A percentile compares a stretch with the other conserved stretches of the same genome.
Conservation (phyloP, 2,113 vertebrate genomes). For the Oxygymnocypris stewartii region DNA sequence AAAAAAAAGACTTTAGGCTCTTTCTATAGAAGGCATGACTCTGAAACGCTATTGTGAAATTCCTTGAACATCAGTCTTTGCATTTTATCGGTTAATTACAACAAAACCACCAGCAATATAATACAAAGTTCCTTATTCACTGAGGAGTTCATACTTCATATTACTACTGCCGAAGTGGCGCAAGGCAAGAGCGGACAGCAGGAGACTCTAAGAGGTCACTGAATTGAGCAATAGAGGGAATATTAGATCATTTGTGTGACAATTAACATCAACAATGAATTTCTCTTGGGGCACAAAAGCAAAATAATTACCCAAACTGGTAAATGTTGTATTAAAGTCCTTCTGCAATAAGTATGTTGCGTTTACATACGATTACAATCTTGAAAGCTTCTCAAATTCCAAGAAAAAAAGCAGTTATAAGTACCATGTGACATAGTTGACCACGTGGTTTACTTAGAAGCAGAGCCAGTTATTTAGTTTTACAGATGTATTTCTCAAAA, state of each 20-base stretch:
- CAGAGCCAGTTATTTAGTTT: neutral
- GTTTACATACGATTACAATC: neutral
- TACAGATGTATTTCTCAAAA: neutral
- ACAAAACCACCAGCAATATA: neutral
- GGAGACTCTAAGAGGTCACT: neutral
- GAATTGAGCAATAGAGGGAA: conserved; percentile 10
- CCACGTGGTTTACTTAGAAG: neutral
- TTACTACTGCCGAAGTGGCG: neutral
- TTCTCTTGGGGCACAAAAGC: conserved; percentile 1
- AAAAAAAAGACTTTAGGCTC: neutral
- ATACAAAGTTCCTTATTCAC: neutral
- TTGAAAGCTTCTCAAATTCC: neutral
- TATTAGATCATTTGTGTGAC: conserved; percentile 14
- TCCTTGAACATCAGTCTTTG: neutral
- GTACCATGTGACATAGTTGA: neutral
- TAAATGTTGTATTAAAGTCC: neutral
- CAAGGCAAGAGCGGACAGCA: conserved; percentile 3
- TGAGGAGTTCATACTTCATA: neutral
- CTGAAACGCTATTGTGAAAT: neutral
- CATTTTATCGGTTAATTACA: neutral
- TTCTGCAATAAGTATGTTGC: neutral
- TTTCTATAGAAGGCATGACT: neutral
- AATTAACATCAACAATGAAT: neutral
- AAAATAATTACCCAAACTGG: conserved; percentile 1
- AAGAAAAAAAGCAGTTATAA: neutral